Base-by-base conservation (phyloP, 2,888 invertebrate species). In the Baccha elongata region DNA sequence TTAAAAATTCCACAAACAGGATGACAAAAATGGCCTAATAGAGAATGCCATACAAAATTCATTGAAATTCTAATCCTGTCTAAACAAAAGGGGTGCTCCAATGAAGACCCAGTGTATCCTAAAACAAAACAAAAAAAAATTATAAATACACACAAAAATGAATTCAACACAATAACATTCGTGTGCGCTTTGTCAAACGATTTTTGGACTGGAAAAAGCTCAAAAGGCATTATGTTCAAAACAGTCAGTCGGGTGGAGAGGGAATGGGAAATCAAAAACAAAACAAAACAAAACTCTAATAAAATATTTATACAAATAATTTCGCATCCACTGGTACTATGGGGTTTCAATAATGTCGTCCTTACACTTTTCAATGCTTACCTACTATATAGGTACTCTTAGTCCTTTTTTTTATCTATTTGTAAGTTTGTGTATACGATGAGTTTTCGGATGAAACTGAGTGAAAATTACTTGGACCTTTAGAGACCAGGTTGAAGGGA, bases 231-330 rank as follows among this genome's bases (percentile, higher is more conserved):
- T 35, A 72, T 65, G 53, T 83, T 29, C 50, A 53, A 42, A 42
- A 62, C 19, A 53, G 10, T 11, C 23, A 44, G 2, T 1, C 17
- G 0, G 3, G 40, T 6, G 29, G 11, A 11, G 19, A 3, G 19
- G 5, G 40, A 13, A 44, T 55, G 48, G 50, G 44, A 75, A 71
- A 75, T 65, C 75, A 32, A 75, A 80, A 64, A 48, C 58, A 72
- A 71, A n/a, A n/a, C n/a, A n/a, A n/a, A n/a, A n/a, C n/a, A n/a
- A 72, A 72, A 76, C 67, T 78, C 83, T 73, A 73, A 78, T 83
- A 69, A 83, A 83, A 83, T 78, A 83, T 83, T 83, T 78, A 83
- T 83, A 76, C 19, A 76, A 83, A 83, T 76, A 68, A 83, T 78
- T 76, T 83, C 55, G 73, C 62, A 83, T 73, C 72, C 64, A 48